phyloP scores from a whole-genome alignment of 1,140 invertebrate species.

The Leptopilina clavipes region DNA sequence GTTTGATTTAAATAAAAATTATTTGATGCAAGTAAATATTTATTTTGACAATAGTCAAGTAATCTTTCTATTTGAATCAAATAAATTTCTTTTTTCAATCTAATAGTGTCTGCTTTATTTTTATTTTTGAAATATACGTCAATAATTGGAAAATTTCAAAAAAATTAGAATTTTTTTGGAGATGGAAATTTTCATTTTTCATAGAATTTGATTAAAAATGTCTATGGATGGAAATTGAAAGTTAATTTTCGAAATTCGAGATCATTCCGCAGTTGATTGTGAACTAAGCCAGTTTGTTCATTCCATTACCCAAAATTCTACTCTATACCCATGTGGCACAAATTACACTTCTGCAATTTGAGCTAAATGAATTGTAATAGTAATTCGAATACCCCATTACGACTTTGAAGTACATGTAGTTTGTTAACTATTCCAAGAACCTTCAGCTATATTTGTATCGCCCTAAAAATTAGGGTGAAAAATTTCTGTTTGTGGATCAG shows the following conservation, averaged over 20 bases:
- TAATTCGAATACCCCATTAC: constrained; percentile 5
- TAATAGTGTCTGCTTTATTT: too few relatives aligned
- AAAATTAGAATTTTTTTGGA: too few relatives aligned
- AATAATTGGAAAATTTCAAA: too few relatives aligned
- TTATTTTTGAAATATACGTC: too few relatives aligned
- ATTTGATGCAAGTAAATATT: too few relatives aligned
- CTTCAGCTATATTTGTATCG: background rate
- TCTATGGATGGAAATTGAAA: background rate
- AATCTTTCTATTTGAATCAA: too few relatives aligned
- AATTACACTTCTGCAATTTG: constrained; percentile 30
- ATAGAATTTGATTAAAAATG: background rate
- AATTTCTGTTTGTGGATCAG: background rate
- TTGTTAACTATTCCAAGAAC: background rate
- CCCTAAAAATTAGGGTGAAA: background rate
- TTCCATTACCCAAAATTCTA: constrained; percentile 27
- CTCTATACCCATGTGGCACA: constrained; percentile 18
- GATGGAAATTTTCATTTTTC: background rate
- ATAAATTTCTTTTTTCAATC: too few relatives aligned
- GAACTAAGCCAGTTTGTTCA: constrained; percentile 14
- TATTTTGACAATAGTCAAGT: too few relatives aligned
- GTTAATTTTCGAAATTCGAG: constrained; percentile 3
- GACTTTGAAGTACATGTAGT: background rate
- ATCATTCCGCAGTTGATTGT: background rate
- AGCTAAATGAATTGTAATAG: constrained; percentile 26
- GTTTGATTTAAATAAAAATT: too few relatives aligned